A percentile compares a stretch with the other conserved stretches of the same genome.
These are phyloP conservation scores for Lepus oiostolus DNA, from an alignment of 2,797 vertebrate species.

Conservation along the genomic window DNA sequence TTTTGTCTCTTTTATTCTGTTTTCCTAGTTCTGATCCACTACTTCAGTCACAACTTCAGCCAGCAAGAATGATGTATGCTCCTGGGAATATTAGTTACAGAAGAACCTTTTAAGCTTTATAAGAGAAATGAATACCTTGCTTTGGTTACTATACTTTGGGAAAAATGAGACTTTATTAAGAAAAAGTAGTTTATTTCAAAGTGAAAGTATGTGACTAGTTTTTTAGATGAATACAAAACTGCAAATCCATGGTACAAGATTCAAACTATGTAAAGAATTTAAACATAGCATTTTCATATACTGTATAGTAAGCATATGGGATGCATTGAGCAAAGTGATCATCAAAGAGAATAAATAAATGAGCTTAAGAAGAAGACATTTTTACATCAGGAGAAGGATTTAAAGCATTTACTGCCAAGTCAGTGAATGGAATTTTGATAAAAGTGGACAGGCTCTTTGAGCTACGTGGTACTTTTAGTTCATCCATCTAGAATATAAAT, in stretches of 20 bases:
- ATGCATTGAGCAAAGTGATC: constrained; percentile 69
- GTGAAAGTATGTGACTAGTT: background rate
- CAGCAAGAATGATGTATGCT: background rate
- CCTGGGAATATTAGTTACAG: background rate
- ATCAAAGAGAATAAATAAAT: constrained; percentile 79
- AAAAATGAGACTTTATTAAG: background rate
- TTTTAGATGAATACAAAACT: constrained; percentile 35
- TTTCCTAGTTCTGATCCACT: background rate
- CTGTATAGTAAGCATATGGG: constrained; percentile 73
- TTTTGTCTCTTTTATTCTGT: background rate
- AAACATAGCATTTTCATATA: constrained; percentile 60
- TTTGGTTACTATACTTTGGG: background rate
- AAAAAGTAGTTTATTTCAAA: constrained; percentile 25
- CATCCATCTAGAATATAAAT: constrained; percentile 73
- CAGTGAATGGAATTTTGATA: constrained; percentile 46
- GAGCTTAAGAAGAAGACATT: constrained; percentile 69
- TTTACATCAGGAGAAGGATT: constrained; percentile 66
- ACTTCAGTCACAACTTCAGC: background rate
- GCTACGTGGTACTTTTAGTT: constrained; percentile 54
- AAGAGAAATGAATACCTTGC: background rate
- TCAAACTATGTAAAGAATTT: constrained; percentile 72
- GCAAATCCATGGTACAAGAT: background rate
- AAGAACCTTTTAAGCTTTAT: background rate
- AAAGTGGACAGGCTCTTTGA: constrained; percentile 64
- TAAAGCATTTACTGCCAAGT: background rate